Evolutionary conservation across 2,113 vertebrate genomes (phyloP).

Genomic region (Sander lucioperca): DNA sequence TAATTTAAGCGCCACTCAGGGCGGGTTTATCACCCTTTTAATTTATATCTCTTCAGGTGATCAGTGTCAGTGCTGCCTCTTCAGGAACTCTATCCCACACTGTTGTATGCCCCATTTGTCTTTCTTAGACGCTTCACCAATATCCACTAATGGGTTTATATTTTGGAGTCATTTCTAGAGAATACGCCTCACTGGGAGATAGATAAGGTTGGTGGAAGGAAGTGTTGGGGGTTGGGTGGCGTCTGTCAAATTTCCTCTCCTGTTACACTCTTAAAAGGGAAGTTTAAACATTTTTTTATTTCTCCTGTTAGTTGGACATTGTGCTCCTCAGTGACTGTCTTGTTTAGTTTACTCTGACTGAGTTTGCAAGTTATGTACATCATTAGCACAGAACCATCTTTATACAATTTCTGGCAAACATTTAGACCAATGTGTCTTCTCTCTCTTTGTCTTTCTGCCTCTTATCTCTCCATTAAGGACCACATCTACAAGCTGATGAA

Average conservation of each 20-base stretch:
- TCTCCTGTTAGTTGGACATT: not conserved
- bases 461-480: conserved; percentile 83
- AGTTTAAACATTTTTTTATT: conserved; percentile 16
- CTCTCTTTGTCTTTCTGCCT: not conserved
- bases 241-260: conserved; percentile 31
- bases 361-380: conserved; percentile 3
- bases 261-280: conserved; percentile 9
- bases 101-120: conserved; percentile 35
- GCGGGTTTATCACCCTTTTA: not conserved
- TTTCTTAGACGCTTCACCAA: conserved; percentile 38
- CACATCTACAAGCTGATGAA: conserved; percentile 99
- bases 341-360: conserved; percentile 1
- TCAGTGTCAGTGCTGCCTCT: conserved; percentile 19
- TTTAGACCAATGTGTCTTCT: not conserved
- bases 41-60: conserved; percentile 23
- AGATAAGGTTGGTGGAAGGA: conserved; percentile 3
- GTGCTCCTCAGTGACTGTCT: conserved; percentile 17
- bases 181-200: conserved; percentile 7
- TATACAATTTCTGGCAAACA: not conserved
- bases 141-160: conserved; percentile 47
- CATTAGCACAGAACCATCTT: not conserved
- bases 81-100: conserved; percentile 8
- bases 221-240: not conserved
- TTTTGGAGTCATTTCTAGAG: conserved; percentile 39
- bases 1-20: not conserved